Percentiles rank a stretch among this genome's conserved stretches.
These are phyloP conservation scores for Solea senegalensis DNA, from an alignment of 2,113 vertebrate species.

Conservation along the genomic window DNA sequence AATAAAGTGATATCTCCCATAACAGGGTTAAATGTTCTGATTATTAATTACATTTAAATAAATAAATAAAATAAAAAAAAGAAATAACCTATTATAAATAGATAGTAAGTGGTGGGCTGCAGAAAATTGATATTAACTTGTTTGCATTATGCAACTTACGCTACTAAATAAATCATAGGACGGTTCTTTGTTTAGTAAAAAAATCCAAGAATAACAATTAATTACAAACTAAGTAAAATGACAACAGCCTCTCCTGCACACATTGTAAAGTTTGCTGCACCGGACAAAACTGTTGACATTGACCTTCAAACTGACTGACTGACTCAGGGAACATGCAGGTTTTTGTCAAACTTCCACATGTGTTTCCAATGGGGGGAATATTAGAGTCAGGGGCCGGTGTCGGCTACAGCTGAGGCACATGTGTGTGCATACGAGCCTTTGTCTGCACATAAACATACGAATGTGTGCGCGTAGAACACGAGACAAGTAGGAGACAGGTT, in stretches of 20 bases:
- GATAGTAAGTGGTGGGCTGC: too few species aligned
- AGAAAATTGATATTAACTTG: too few species aligned
- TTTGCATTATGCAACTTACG: too few species aligned
- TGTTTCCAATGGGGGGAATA: constrained; percentile 77
- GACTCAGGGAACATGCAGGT: constrained; percentile 70
- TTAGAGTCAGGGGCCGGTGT: constrained; percentile 58
- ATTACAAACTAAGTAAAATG: too few species aligned
- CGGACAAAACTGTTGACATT: constrained; percentile 1
- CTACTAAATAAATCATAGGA: too few species aligned
- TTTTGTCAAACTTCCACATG: constrained; percentile 74
- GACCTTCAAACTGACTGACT: constrained; percentile 56
- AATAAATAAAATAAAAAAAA: too few species aligned
- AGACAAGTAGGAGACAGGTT: constrained; percentile 41
- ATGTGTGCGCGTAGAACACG: not conserved
- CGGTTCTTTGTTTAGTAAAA: too few species aligned
- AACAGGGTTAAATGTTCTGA: too few species aligned
- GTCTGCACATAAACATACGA: constrained; percentile 34
- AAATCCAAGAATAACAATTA: too few species aligned
- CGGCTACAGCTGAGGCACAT: constrained; percentile 41
- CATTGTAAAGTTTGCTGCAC: constrained; percentile 27
- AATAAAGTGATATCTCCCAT: too few species aligned
- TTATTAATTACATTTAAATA: too few species aligned
- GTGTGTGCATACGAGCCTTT: constrained; percentile 6
- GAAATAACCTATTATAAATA: too few species aligned
- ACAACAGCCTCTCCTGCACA: constrained; percentile 20